Base-by-base conservation (phyloP, 2,113 vertebrate genomes). In the cat (Felis catus) region DNA sequence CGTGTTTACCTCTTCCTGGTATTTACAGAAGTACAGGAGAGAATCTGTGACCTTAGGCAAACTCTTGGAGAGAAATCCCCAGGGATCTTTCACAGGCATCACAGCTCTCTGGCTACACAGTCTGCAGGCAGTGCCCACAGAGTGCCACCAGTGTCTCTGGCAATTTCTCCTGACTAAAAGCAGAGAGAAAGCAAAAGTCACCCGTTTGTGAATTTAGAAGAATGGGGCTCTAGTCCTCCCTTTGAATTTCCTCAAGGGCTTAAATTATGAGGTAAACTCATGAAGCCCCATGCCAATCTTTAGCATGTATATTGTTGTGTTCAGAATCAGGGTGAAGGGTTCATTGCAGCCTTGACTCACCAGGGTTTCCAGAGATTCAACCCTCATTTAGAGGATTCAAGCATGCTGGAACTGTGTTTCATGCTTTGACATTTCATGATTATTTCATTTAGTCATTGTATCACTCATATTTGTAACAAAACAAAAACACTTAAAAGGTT, bases 1-100 rank as follows among this genome's bases (percentile, higher is more conserved):
- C 79, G 9, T 94, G 63, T 97, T 97, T 97, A 81, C 73, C 55
- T 86, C 91, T 29, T 91, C 79, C 48, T 98, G 97, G 97, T 96
- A 97, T 97, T 97, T 97, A 88, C 88, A 58, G 94, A 97, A 96
- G 81, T 18, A 86, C 65, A 80, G 70, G 92, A 53, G 85, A 87
- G 94, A 96, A 95, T 97, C 83, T 87, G 74, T 97, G 86, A 94
- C 89, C 45, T 82, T 79, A 84, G 95, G 94, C 96, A 95, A 96
- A 97, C 41, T 85, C 71, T 91, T 93, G 2, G 51, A 73, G 41
- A 92, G 58, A 36, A 21, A 73, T 63, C 93, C 36, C 73, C 6
- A 1, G 85, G 93, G 78, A 58, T 48, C 23, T 39, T 23, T 70
- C 83, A 55, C 41, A 95, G 92, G 73, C 36, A 58, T 45, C 33